Evolutionary conservation across 2,888 invertebrate species (phyloP), one percentile per base, ranked within the genome.

Genomic region (Nomada flava): DNA sequence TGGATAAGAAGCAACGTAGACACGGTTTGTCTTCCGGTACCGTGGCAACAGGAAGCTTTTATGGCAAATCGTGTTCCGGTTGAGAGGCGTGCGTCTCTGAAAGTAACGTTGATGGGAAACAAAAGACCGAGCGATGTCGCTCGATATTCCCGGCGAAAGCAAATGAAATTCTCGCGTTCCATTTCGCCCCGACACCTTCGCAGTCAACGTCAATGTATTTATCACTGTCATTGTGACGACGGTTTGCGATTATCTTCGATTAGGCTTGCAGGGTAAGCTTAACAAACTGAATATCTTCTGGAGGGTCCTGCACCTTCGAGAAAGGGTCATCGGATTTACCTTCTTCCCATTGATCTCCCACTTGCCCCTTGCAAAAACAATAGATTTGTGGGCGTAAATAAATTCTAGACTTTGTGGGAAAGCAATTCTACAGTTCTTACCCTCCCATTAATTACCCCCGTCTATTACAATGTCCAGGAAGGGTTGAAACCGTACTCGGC

Each of bases 21-120:
- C 55, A 42, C n/a, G 57, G 57, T 57, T 59, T 57, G 69, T 57
- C 44, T 18, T 57, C 26, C 26, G 59, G 59, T 50, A 42, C 50
- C 15, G 36, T 42, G 52, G 50, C 29, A 52, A 67, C 67, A 50
- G 50, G 20, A 59, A 60, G 68, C 74, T 74, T 74, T 74, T 42
- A 60, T 67, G 59, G 57, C 23, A 72, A 64, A 69, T 69, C 57
- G 69, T 47, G 26, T 69, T 47, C 26, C 69, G 69, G 23, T 44
- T 3, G 57, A 57, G 57, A 26, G 57, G 9, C 53, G 5, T 55
- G 55, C 68, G 55, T 18, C 23, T 20, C 20, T 44, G 69, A 44
- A 55, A 26, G 18, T 44, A 11, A 69, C 13, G 11, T 11, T 3
- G 29, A 2, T 10, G 42, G 42, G 42, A 68, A 68, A 55, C 53